phyloP scores from a whole-genome alignment of 2,888 invertebrate species.

The Doris montereyensis region DNA sequence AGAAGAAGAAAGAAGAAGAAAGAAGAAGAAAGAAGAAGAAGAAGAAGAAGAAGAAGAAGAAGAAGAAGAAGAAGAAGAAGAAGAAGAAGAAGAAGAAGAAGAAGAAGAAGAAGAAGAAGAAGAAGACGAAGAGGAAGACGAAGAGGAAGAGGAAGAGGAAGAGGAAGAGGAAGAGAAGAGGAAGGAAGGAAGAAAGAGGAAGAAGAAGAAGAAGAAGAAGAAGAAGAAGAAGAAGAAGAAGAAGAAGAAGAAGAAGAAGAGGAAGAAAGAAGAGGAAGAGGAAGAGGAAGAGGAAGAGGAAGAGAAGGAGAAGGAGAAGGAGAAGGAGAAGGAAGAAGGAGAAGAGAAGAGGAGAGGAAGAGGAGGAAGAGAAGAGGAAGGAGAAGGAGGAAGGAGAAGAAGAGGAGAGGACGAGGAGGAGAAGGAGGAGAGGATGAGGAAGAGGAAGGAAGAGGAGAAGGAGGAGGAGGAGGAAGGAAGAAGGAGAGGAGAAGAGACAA shows the following conservation, averaged over 20 bases:
- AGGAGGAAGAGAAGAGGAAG: not conserved
- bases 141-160: conserved; percentile 10
- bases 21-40: not conserved
- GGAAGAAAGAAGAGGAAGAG: conserved; percentile 9
- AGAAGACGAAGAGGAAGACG: not conserved
- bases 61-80: not conserved
- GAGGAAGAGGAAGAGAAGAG: not conserved
- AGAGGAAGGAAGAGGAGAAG: not conserved
- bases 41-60: not conserved
- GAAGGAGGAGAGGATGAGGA: not conserved
- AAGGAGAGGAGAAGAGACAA: not conserved
- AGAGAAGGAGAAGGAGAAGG: conserved; percentile 12
- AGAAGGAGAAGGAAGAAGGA: not conserved
- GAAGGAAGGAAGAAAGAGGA: conserved; percentile 7
- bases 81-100: not conserved
- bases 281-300: conserved; percentile 20
- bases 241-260: conserved; percentile 17
- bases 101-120: not conserved
- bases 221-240: conserved; percentile 14
- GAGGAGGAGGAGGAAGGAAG: not conserved
- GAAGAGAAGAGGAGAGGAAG: not conserved
- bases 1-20: not conserved
- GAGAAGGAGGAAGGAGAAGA: not conserved
- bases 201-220: not conserved
- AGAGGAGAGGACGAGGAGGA: not conserved